These are phyloP conservation scores for Myotis vivesi DNA, from an alignment of 2,797 vertebrate species.

Conservation along the genomic window DNA sequence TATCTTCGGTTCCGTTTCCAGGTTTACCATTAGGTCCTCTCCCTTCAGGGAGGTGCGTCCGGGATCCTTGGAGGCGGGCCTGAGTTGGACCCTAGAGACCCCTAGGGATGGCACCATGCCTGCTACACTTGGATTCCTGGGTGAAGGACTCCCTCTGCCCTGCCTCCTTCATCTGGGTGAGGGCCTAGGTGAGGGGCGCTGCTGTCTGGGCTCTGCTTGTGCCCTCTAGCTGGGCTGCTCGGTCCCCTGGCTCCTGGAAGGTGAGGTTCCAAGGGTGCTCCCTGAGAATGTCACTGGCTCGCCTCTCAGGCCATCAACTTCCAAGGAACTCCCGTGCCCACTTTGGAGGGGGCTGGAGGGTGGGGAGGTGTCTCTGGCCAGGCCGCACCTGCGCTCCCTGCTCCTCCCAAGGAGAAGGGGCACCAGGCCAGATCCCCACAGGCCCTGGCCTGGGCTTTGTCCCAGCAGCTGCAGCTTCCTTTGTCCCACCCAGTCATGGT, in stretches of 20 bases:
- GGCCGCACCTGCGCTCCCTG: background rate
- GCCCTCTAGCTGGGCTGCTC: background rate
- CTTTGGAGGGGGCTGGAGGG: too few species aligned
- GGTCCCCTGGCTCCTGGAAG: background rate
- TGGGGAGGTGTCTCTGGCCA: too few species aligned
- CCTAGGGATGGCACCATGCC: background rate
- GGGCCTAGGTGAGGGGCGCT: background rate
- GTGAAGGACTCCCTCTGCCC: background rate
- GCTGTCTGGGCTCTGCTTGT: background rate
- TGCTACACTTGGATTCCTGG: too few species aligned
- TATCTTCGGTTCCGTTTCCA: too few species aligned
- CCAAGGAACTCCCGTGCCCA: too few species aligned
- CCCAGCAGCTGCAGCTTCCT: too few species aligned
- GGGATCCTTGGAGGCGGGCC: background rate
- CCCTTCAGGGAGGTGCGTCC: too few species aligned
- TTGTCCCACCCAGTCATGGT: too few species aligned
- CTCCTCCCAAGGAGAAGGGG: background rate
- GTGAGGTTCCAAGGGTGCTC: rapidly evolving
- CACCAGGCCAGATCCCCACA: too few species aligned
- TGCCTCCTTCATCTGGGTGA: background rate
- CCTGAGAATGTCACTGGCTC: background rate
- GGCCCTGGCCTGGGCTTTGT: too few species aligned
- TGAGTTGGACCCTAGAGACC: background rate
- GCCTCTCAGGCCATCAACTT: background rate
- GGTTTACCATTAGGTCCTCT: too few species aligned